A percentile compares a stretch with the other conserved stretches of the same genome.
phyloP scores from a whole-genome alignment of 1,140 invertebrate genomes.

The Protaetia brevitarsis region DNA sequence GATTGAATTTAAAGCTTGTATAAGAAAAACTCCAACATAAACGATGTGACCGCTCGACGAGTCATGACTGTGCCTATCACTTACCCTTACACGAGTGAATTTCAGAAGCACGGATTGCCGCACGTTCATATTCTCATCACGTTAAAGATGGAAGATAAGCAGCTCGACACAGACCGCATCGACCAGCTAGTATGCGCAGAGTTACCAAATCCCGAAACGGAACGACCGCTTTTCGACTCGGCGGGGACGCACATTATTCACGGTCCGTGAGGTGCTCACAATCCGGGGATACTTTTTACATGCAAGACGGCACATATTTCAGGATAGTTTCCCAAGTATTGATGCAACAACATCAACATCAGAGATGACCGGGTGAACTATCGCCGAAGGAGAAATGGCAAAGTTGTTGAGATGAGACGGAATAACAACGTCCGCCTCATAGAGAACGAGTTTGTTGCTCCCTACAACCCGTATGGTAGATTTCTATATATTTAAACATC shows the following conservation, averaged over 20 bases:
- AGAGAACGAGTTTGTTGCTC: not conserved
- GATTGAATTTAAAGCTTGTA: too few species aligned
- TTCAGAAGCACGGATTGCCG: slow-evolving; percentile 14
- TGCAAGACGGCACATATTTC: slow-evolving; percentile 47
- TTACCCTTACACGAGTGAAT: not conserved
- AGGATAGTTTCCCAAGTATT: slow-evolving; percentile 46
- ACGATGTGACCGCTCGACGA: not conserved
- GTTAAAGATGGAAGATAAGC: not conserved
- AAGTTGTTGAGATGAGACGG: not conserved
- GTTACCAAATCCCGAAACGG: slow-evolving; percentile 51
- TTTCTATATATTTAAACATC: too few species aligned
- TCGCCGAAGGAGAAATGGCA: not conserved
- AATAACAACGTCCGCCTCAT: not conserved
- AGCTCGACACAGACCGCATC: not conserved
- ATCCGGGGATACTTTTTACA: slow-evolving; percentile 49
- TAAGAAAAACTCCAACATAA: too few species aligned
- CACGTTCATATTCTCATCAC: slow-evolving; percentile 10
- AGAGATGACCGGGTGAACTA: not conserved
- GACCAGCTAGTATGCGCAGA: slow-evolving; percentile 43
- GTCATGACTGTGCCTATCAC: not conserved
- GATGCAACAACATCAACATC: slow-evolving; percentile 36
- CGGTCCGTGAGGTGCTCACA: slow-evolving; percentile 52
- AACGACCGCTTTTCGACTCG: slow-evolving; percentile 46
- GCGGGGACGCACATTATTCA: slow-evolving; percentile 51
- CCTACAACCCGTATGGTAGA: not conserved